A percentile compares a stretch with the other conserved stretches of the same genome.
phyloP scores from a whole-genome alignment of 2,888 invertebrate genomes.

The Sussaba pulchella region DNA sequence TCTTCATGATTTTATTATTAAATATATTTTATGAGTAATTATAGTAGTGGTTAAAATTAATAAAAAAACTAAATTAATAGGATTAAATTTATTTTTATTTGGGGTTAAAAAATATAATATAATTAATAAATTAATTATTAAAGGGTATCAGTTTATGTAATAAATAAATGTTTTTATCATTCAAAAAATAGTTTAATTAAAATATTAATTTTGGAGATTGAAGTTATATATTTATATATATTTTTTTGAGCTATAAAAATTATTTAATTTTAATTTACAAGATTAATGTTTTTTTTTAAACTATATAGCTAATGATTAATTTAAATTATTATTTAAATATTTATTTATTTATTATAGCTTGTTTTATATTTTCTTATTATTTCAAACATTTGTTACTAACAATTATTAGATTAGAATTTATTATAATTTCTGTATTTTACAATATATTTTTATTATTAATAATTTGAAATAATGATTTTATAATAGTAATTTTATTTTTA shows the following conservation, averaged over 20 bases:
- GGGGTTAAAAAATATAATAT: constrained; percentile 86
- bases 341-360: constrained; percentile 7
- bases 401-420: constrained; percentile 87
- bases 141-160: constrained; percentile 67
- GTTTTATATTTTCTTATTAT: constrained; percentile 79
- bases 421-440: constrained; percentile 84
- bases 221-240: constrained; percentile 86
- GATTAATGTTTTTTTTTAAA: constrained; percentile 89
- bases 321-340: constrained; percentile 77
- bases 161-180: constrained; percentile 84
- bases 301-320: constrained; percentile 85
- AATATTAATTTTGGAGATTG: constrained; percentile 91
- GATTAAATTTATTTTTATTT: constrained; percentile 85
- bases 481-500: constrained; percentile 87
- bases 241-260: constrained; percentile 88
- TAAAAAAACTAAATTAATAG: constrained; percentile 86
- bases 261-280: constrained; percentile 88
- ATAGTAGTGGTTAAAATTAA: constrained; percentile 85
- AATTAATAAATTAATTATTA: constrained; percentile 86
- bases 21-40: constrained; percentile 85
- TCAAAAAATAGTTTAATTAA: constrained; percentile 88
- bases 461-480: constrained; percentile 85
- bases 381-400: constrained; percentile 77
- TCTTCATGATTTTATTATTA: constrained; percentile 84
- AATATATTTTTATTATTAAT: constrained; percentile 57